These are phyloP conservation scores for Hemicentrotus pulcherrimus DNA, from an alignment of 35 echinoderm and acorn worm genomes.

Conservation along the genomic window DNA sequence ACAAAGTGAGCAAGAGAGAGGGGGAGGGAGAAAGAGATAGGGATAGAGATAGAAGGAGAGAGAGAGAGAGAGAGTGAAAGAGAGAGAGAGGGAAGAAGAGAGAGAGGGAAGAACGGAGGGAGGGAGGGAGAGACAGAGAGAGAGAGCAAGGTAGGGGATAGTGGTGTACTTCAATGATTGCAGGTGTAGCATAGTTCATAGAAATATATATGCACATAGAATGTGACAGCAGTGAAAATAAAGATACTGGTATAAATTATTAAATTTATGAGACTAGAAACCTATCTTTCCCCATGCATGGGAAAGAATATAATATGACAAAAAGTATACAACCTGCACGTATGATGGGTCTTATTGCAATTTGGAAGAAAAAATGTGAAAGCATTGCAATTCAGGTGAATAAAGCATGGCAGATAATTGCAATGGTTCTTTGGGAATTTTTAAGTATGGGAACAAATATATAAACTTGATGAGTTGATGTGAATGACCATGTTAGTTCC, in stretches of 20 bases:
- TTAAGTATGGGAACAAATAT: not conserved
- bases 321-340: not conserved
- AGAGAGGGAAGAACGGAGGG: not conserved
- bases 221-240: not conserved
- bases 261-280: not conserved
- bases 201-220: not conserved
- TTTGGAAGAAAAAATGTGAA: not conserved
- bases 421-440: not conserved
- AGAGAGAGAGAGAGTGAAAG: not conserved
- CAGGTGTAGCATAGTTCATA: not conserved
- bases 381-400: not conserved
- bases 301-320: not conserved
- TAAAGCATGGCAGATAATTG: not conserved
- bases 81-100: not conserved
- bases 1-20: too few species aligned
- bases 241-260: not conserved
- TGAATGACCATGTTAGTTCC: not conserved
- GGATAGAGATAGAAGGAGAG: not conserved
- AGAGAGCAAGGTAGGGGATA: not conserved
- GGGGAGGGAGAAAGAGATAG: too few species aligned
- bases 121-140: not conserved
- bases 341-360: not conserved
- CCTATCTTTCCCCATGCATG: not conserved
- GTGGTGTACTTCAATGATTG: not conserved
- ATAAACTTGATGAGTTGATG: not conserved